Conservation (phyloP, 2,888 invertebrate species). For the Caenorhabditis uteleia region DNA sequence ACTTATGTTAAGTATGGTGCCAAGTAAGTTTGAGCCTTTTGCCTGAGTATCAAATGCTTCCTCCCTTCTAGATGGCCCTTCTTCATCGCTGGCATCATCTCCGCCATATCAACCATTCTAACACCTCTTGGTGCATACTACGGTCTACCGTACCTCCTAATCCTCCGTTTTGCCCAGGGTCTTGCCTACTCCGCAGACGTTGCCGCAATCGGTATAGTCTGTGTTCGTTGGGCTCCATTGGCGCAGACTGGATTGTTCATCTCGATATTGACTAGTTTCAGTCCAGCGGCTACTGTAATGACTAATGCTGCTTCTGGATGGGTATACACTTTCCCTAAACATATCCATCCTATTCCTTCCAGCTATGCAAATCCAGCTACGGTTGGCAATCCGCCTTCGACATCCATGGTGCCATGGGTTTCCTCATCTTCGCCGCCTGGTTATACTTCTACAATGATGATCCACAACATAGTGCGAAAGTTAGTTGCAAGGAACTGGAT, state of each 20-base stretch:
- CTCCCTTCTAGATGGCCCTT: constrained; percentile 53
- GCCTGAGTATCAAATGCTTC: too few relatives aligned
- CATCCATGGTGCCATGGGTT: constrained; percentile 41
- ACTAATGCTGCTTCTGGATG: constrained; percentile 62
- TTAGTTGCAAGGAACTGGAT: constrained; percentile 47
- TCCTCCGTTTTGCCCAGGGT: constrained; percentile 50
- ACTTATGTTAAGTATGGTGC: constrained; percentile 58
- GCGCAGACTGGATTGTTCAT: constrained; percentile 61
- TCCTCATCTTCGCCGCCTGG: constrained; percentile 47
- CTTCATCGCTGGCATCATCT: constrained; percentile 50
- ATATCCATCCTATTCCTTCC: constrained; percentile 7
- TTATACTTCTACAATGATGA: constrained; percentile 51
- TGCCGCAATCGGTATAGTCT: constrained; percentile 55
- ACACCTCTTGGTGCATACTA: constrained; percentile 44
- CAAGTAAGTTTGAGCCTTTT: too few relatives aligned
- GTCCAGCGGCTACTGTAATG: constrained; percentile 55
- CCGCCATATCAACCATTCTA: constrained; percentile 40
- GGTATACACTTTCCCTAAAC: too few relatives aligned
- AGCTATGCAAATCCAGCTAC: constrained; percentile 48
- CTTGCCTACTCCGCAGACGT: constrained; percentile 55
- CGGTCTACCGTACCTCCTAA: constrained; percentile 36
- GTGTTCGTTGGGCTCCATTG: constrained; percentile 62
- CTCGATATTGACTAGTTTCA: constrained; percentile 60
- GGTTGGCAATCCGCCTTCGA: constrained; percentile 66
- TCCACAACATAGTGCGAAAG: constrained; percentile 34